Conservation (phyloP, 2,888 invertebrate genomes). For the Diarsia mendica region DNA sequence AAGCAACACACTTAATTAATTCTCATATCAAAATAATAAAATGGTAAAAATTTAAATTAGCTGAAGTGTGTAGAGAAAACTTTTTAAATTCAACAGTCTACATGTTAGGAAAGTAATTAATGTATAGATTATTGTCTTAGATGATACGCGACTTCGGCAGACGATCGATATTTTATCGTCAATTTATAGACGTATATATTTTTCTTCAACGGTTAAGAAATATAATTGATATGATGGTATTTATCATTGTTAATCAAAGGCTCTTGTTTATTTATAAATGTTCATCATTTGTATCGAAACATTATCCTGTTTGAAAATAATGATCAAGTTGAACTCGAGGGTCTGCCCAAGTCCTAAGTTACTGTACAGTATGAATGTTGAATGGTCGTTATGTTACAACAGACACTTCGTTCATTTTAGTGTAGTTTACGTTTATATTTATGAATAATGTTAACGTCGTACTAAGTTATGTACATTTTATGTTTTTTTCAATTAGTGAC, state of each 20-base stretch:
- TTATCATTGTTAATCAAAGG: neutral
- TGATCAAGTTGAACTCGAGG: slow-evolving; percentile 5
- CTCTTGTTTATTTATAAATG: neutral
- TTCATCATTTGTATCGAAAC: neutral
- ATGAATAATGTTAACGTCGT: slow-evolving; percentile 52
- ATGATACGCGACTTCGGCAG: slow-evolving; percentile 32
- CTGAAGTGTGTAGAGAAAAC: slow-evolving; percentile 23
- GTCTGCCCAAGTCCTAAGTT: slow-evolving; percentile 35
- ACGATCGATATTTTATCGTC: slow-evolving; percentile 25
- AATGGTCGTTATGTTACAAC: slow-evolving; percentile 35
- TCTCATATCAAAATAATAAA: slow-evolving; percentile 26
- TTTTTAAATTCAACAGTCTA: slow-evolving; percentile 22
- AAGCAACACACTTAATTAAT: slow-evolving; percentile 1
- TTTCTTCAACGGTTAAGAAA: neutral
- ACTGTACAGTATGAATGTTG: slow-evolving; percentile 40
- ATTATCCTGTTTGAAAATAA: neutral
- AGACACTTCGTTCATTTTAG: slow-evolving; percentile 27
- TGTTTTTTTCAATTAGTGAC: slow-evolving; percentile 28
- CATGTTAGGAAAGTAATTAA: slow-evolving; percentile 21
- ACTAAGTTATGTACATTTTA: slow-evolving; percentile 41
- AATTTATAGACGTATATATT: neutral
- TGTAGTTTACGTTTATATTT: slow-evolving; percentile 38
- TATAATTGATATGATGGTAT: neutral
- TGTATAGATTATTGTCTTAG: slow-evolving; percentile 28
- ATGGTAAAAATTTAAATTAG: slow-evolving; percentile 4